These are phyloP conservation scores for Operophtera brumata DNA, from an alignment of 2,888 invertebrate genomes.

Conservation along the genomic window DNA sequence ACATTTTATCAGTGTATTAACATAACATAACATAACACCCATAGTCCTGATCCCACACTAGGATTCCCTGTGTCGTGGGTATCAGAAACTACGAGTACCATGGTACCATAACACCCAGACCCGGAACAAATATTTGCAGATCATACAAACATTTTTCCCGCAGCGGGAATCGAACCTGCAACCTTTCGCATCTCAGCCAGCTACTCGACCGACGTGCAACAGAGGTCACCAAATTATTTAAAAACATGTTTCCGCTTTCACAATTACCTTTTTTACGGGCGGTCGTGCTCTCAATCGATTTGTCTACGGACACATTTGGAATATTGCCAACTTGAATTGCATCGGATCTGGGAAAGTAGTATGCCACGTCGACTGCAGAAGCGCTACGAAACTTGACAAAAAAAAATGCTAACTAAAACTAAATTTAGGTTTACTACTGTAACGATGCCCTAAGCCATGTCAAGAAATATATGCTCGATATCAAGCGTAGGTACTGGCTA, in stretches of 20 bases:
- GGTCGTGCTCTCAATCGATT: slow-evolving; percentile 59
- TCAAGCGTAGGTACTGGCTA: slow-evolving; percentile 7
- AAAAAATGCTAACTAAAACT: slow-evolving; percentile 7
- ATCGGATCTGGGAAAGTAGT: slow-evolving; percentile 40
- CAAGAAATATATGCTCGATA: slow-evolving; percentile 8
- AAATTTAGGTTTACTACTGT: slow-evolving; percentile 5
- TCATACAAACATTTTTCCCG: too few species aligned
- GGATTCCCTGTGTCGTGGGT: too few species aligned
- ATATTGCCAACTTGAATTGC: slow-evolving; percentile 70
- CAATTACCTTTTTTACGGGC: slow-evolving; percentile 32
- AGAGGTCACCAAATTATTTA: not conserved
- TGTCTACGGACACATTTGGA: slow-evolving; percentile 69
- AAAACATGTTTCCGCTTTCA: slow-evolving; percentile 25
- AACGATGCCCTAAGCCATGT: too few species aligned
- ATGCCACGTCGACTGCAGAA: slow-evolving; percentile 39
- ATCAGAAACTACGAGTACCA: too few species aligned
- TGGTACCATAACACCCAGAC: too few species aligned
- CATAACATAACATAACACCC: too few species aligned
- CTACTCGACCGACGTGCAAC: too few species aligned
- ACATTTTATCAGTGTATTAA: too few species aligned
- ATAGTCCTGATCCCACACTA: too few species aligned
- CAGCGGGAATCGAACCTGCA: too few species aligned
- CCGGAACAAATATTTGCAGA: too few species aligned
- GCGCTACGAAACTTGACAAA: slow-evolving; percentile 41
- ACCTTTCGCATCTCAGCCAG: too few species aligned